Base-by-base conservation (phyloP, 2,888 invertebrate genomes). In the Chymomyza caudatula region DNA sequence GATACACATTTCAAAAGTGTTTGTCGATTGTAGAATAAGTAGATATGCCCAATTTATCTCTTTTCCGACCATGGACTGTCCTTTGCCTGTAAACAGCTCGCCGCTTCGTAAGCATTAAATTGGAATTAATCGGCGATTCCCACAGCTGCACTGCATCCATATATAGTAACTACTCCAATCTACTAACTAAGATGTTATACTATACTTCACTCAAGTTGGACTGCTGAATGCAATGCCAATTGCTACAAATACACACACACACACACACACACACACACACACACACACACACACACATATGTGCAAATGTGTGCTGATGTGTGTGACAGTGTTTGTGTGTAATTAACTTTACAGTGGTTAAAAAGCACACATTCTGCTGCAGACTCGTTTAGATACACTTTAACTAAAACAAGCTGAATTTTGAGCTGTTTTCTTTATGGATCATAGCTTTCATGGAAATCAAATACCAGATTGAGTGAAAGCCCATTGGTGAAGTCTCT, bases 161-260 rank as follows among this genome's bases (percentile, higher is more conserved):
- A 8, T 25, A 19, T 8, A 22, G 55, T 13, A 59, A 23, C n/a
- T 69, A 77, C 73, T 80, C 58, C 73, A 80, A 57, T 73, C 69
- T 73, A 69, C 66, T 37, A 11, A 37, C 29, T 37, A 11, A 8
- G 1, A 37, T 37, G 11, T 37, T 11, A 11, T 37, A 37, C 29
- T 11, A 37, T 37, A 37, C 74, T 63, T 60, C 80, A 83, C 86
- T 83, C 80, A 81, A 83, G 70, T 73, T 85, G 84, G 85, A 86
- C 86, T 81, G 80, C 86, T 81, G 85, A 81, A 85, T 81, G 80
- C 86, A 83, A 71, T 69, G 80, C 73, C 85, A 79, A 71, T 78
- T 81, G 79, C 77, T 74, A 65, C 70, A 66, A 58, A 67, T 74
- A 67, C 68, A 71, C 47, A 47, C 47, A 47, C 17, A 19, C n/a